Conservation (phyloP, 2,113 vertebrate genomes). For the Plotosus lineatus region DNA sequence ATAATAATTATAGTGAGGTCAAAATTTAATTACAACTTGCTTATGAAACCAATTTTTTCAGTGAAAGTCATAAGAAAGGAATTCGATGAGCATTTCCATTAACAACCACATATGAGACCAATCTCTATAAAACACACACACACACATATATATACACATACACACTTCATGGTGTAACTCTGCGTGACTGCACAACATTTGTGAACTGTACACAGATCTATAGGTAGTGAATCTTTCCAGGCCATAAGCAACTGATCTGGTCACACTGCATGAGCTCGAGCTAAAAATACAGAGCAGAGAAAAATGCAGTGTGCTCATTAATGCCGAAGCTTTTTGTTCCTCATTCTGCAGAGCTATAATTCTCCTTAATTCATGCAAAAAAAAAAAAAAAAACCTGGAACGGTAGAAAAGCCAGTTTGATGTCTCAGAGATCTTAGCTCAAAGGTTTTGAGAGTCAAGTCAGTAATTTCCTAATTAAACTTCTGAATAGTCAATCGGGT, state of each 20-base stretch:
- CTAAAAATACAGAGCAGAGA: conserved; percentile 46
- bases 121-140: no score
- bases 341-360: conserved; percentile 20
- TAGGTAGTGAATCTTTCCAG: background rate
- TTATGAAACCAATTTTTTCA: no score
- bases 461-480: conserved; percentile 48
- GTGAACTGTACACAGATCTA: background rate
- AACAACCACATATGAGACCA: no score
- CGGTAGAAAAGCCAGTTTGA: conserved; percentile 8
- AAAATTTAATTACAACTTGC: no score
- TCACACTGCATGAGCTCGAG: conserved; percentile 32
- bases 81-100: no score
- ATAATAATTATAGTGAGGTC: no score
- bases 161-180: background rate
- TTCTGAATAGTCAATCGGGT: no score
- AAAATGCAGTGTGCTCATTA: conserved; percentile 31
- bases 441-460: conserved; percentile 36
- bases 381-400: no score
- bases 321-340: conserved; percentile 34
- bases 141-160: no score
- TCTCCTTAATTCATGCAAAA: conserved; percentile 31
- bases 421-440: conserved; percentile 31
- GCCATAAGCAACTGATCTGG: conserved; percentile 15
- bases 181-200: background rate
- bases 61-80: no score